These are phyloP conservation scores for Probosciger aterrimus DNA, from an alignment of 2,113 vertebrate species.

Conservation along the genomic window DNA sequence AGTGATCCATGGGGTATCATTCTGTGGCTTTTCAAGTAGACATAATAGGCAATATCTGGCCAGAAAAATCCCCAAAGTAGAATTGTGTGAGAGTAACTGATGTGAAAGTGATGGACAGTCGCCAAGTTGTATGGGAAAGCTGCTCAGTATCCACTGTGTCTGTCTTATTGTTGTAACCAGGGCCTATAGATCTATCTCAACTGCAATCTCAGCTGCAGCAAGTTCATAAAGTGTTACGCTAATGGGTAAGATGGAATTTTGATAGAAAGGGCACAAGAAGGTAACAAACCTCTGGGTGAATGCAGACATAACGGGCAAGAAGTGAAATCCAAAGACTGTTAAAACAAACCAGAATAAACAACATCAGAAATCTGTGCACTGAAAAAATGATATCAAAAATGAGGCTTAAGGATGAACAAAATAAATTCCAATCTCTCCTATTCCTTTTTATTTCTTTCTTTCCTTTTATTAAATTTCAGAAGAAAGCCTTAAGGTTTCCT, in stretches of 20 bases:
- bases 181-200: neutral
- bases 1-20: neutral
- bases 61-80: neutral
- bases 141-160: neutral
- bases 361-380: neutral
- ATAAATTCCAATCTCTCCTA: neutral
- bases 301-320: neutral
- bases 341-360: neutral
- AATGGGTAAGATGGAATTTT: neutral
- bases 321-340: neutral
- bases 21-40: neutral
- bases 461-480: neutral
- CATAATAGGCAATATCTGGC: neutral
- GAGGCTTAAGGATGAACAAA: neutral
- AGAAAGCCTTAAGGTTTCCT: neutral
- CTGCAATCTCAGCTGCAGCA: neutral
- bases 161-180: rapidly evolving
- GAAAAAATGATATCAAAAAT: neutral
- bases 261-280: neutral
- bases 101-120: neutral
- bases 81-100: neutral
- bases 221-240: neutral
- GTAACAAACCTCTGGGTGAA: neutral
- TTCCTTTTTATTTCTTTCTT: neutral
- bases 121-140: neutral